Percentiles rank a stretch among this genome's conserved stretches.
Conservation (phyloP, 2,797 vertebrate species). For the Hydrocynus forskahlii region DNA sequence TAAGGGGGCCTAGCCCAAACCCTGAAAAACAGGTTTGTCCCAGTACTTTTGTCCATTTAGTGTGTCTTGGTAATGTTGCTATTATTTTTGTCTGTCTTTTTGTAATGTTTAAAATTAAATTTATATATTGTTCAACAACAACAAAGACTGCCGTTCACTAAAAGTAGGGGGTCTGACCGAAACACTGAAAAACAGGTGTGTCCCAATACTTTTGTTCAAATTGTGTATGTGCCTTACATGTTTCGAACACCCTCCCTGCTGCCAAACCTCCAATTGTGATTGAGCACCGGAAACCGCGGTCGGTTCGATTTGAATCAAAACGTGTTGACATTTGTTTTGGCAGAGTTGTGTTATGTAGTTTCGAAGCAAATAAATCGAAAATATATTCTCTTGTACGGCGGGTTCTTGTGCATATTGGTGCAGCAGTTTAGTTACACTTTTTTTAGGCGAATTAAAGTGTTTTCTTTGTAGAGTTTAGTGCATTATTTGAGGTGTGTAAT, state of each 20-base stretch:
- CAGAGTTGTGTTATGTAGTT: background rate
- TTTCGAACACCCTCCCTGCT: too few relatives aligned
- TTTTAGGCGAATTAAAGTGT: background rate
- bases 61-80: too few relatives aligned
- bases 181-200: too few relatives aligned
- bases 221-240: too few relatives aligned
- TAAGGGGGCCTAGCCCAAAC: too few relatives aligned
- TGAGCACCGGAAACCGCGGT: conserved; percentile 72
- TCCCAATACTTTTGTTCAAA: too few relatives aligned
- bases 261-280: conserved; percentile 66
- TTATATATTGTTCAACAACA: too few relatives aligned
- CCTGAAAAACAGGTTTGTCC: too few relatives aligned
- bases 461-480: background rate
- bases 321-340: background rate
- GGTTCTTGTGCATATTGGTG: background rate
- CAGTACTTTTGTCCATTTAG: too few relatives aligned
- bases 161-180: too few relatives aligned
- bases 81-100: background rate
- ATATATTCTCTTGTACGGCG: too few relatives aligned
- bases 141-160: too few relatives aligned
- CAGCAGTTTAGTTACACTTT: background rate
- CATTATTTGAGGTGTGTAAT: conserved; percentile 15
- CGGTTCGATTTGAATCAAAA: conserved; percentile 65
- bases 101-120: background rate
- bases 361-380: background rate